Percentiles rank a stretch among this genome's conserved stretches.
phyloP scores from a whole-genome alignment of 2,797 vertebrate species.

The Crax fasciolata region DNA sequence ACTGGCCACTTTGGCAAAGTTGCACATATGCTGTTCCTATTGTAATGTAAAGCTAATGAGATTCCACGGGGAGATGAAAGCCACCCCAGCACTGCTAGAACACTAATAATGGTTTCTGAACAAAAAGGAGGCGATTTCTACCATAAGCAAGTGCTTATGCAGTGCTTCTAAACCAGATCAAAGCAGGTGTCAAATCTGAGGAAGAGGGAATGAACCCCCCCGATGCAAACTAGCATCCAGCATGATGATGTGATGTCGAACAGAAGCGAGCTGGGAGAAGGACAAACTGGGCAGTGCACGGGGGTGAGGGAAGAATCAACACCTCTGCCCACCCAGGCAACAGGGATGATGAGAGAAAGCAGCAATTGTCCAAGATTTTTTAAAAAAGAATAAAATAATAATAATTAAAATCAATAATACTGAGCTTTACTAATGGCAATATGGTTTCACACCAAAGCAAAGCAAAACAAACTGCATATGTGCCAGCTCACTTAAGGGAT shows the following conservation, averaged over 20 bases:
- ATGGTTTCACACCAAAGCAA: not conserved
- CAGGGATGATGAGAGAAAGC: not conserved
- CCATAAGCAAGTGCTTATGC: not conserved
- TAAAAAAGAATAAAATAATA: not conserved
- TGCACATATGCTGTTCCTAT: slow-evolving; percentile 84
- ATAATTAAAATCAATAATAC: not conserved
- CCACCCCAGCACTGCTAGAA: slow-evolving; percentile 65
- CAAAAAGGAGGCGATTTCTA: not conserved
- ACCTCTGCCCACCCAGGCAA: not conserved
- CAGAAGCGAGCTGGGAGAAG: not conserved
- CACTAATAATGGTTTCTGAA: slow-evolving; percentile 72
- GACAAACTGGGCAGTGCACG: not conserved
- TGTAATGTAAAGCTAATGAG: slow-evolving; percentile 89
- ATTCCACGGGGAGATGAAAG: slow-evolving; percentile 82
- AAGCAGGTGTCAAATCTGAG: slow-evolving; percentile 31
- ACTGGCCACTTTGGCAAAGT: slow-evolving; percentile 75
- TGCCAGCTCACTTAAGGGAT: not conserved
- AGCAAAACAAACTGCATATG: not conserved
- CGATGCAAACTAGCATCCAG: not conserved
- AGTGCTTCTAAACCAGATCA: slow-evolving; percentile 51
- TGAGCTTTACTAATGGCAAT: slow-evolving; percentile 1
- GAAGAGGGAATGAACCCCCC: not conserved
- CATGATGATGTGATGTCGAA: not conserved
- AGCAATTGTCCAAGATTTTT: not conserved
- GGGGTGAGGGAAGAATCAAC: not conserved